phyloP scores from a whole-genome alignment of 2,797 vertebrate genomes.

The Agapornis canus region DNA sequence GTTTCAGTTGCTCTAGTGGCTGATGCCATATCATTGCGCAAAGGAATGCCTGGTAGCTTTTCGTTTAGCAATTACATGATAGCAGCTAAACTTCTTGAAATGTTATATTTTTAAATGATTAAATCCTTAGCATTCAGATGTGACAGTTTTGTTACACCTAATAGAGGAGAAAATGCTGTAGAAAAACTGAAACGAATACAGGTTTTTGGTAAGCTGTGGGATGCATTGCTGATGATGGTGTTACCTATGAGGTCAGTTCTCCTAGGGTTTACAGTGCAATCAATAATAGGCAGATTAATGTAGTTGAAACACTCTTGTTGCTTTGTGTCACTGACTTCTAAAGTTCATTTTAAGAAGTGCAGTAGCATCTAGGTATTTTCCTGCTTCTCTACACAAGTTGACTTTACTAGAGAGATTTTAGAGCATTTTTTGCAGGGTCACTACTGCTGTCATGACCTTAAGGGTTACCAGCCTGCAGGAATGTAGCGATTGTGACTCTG shows the following conservation, averaged over 20 bases:
- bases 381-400: background rate
- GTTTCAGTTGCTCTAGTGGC: background rate
- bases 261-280: background rate
- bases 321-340: background rate
- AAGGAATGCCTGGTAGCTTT: fast-evolving
- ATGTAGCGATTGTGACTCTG: background rate
- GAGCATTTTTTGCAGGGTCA: background rate
- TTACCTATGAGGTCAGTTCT: background rate
- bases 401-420: background rate
- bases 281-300: background rate
- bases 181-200: background rate
- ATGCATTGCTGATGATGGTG: background rate
- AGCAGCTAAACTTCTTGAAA: background rate
- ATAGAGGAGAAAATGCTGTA: background rate
- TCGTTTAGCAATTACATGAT: background rate
- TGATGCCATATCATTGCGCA: background rate
- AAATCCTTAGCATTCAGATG: background rate
- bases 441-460: background rate
- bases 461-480: background rate
- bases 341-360: background rate
- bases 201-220: background rate
- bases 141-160: fast-evolving
- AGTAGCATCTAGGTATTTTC: background rate
- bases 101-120: background rate
- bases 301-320: background rate